Evolutionary conservation across 2,797 vertebrate species (phyloP), one percentile per base, ranked within the genome.

Genomic region (Chiloscyllium punctatum): DNA sequence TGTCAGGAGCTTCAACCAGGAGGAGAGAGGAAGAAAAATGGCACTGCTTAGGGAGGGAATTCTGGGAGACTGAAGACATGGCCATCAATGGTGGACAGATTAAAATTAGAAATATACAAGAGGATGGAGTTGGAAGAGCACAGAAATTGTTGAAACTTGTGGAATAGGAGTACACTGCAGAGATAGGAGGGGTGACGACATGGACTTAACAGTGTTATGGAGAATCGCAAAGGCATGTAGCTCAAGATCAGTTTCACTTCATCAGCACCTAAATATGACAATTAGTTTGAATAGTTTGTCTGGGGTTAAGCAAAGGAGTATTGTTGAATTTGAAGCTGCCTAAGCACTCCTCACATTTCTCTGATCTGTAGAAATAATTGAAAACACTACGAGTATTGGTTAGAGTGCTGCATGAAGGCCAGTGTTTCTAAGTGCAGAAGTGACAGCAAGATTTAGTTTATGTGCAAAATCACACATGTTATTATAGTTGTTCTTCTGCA

Each of bases 361-460:
- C 18, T 53, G 71, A 94, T 51, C 94, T 74, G 94, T 53, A 30
- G 94, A 94, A 94, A 57, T 74, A 77, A 95, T 53, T 74, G 94
- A 5, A 95, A 95, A 95, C 53, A 48, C 94, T 95, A 95, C 8
- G 27, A n/a, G 48, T 33, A 51, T 74, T 74, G 71, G 71, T 48
- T 8, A 30, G 25, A 6, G 42, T 74, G 71, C 71, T 30, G 30
- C 71, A 53, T 72, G 33, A 57, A 95, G 71, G n/a, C n/a, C 66
- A 42, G 66, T 42, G 62, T 69, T 69, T 92, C 13, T 77, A 77
- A 16, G 71, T 53, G 48, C 94, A 74, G 13, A 74, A 51, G 48
- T 74, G 94, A 95, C 71, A 74, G 71, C 48, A 57, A 74, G 94
- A 53, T 95, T 18, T 77, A 77, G 71, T 77, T 74, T 77, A 74